Percentiles rank a stretch among this genome's conserved stretches.
Conservation (phyloP, 2,888 invertebrate species). For the Bhutanitis thaidina region DNA sequence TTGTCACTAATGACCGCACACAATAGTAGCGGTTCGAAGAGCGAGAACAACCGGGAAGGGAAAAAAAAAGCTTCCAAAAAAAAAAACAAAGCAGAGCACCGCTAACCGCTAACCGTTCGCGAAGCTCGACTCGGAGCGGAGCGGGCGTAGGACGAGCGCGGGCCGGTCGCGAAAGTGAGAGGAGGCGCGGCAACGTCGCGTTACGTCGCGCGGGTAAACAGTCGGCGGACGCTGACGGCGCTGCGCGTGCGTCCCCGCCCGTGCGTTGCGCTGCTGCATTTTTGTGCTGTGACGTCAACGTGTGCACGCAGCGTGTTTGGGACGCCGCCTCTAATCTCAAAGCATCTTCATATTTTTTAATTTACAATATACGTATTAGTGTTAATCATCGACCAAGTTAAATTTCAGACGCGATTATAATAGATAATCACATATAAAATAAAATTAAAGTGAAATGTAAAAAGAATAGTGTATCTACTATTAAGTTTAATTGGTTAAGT, state of each 20-base stretch:
- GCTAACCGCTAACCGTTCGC: conserved; percentile 53
- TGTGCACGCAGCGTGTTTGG: conserved; percentile 19
- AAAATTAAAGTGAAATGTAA: too few species aligned
- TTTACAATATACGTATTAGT: too few species aligned
- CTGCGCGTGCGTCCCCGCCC: conserved; percentile 65
- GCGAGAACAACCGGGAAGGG: conserved; percentile 58
- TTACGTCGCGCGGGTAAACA: conserved; percentile 74
- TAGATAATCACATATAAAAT: too few species aligned
- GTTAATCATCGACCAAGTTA: too few species aligned
- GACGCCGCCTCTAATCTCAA: not conserved
- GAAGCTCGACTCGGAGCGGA: conserved; percentile 37
- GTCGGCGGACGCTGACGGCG: conserved; percentile 45
- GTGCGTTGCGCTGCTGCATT: conserved; percentile 71
- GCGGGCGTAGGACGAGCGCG: conserved; percentile 50
- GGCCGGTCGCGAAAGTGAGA: conserved; percentile 73
- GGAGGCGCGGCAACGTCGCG: conserved; percentile 73
- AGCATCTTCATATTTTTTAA: too few species aligned
- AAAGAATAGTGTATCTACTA: too few species aligned
- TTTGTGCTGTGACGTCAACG: conserved; percentile 62
- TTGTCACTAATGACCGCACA: conserved; percentile 33
- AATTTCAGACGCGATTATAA: too few species aligned
- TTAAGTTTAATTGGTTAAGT: too few species aligned
- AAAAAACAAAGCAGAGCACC: conserved; percentile 65
- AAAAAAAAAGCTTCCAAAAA: conserved; percentile 67
- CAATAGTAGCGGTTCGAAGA: conserved; percentile 50